These are phyloP conservation scores for Drosophila leontia DNA, from an alignment of 1,140 invertebrate species.

Conservation along the genomic window DNA sequence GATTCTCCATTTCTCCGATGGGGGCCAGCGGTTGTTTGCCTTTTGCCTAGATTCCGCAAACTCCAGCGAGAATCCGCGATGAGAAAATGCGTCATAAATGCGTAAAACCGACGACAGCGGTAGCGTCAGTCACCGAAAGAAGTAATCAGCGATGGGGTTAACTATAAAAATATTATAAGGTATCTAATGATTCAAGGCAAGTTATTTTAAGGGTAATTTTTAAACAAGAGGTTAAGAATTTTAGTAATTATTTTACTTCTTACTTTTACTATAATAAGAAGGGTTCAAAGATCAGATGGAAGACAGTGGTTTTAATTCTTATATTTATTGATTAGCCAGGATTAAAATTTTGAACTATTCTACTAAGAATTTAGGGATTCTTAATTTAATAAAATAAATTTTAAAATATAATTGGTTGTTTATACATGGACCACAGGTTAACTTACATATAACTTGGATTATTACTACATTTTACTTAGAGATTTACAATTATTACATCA, in stretches of 20 bases:
- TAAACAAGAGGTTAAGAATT: too few relatives aligned
- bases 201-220: not conserved
- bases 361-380: not conserved
- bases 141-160: slow-evolving; percentile 2
- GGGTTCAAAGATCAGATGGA: too few relatives aligned
- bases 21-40: slow-evolving; percentile 60
- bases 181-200: not conserved
- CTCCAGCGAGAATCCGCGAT: slow-evolving; percentile 46
- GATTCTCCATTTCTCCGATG: slow-evolving; percentile 52
- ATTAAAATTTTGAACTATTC: not conserved
- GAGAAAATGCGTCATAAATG: slow-evolving; percentile 85
- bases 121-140: slow-evolving; percentile 10
- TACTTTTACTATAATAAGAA: too few relatives aligned
- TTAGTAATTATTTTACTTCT: too few relatives aligned
- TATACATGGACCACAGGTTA: not conserved
- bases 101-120: slow-evolving; percentile 77
- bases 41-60: slow-evolving; percentile 60
- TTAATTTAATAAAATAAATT: not conserved
- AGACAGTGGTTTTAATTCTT: too few relatives aligned
- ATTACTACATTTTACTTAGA: too few relatives aligned
- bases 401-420: too few relatives aligned
- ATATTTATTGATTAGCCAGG: too few relatives aligned
- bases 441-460: not conserved
- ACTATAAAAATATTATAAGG: not conserved
- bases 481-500: too few relatives aligned